phyloP scores from a whole-genome alignment of 2,797 vertebrate genomes.

The Onychomys torridus region DNA sequence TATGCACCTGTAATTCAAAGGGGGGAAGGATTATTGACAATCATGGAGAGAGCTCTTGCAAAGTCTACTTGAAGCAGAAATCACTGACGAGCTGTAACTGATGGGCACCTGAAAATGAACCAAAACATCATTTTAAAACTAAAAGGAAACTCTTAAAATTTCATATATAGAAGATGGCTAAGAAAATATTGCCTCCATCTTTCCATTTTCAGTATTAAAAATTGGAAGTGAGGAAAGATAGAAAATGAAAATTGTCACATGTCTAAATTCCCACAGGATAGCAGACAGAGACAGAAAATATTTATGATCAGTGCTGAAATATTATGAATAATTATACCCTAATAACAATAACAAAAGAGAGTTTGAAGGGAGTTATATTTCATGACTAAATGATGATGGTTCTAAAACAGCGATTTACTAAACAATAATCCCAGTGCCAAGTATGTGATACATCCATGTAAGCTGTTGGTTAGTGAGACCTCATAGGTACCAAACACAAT shows the following conservation, averaged over 20 bases:
- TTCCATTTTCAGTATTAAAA: neutral
- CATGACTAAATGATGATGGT: neutral
- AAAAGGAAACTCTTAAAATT: neutral
- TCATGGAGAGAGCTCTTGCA: neutral
- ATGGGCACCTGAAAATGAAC: neutral
- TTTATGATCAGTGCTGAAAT: neutral
- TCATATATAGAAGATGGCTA: neutral
- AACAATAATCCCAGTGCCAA: neutral
- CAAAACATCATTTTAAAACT: neutral
- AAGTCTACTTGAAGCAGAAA: neutral
- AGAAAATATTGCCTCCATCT: neutral
- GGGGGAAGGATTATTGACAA: neutral
- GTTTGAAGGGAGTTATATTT: neutral
- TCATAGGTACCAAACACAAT: neutral
- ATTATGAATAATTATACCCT: neutral
- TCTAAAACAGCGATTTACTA: neutral
- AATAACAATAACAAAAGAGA: neutral
- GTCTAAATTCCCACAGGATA: neutral
- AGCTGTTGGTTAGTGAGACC: neutral
- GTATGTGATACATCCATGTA: neutral
- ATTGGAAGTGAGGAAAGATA: neutral
- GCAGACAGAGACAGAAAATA: neutral
- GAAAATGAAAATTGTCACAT: neutral
- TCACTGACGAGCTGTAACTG: neutral
- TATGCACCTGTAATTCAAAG: conserved; percentile 5